Percentiles rank a stretch among this genome's conserved stretches.
phyloP scores from a whole-genome alignment of 2,113 vertebrate species.

The Laticauda colubrina region DNA sequence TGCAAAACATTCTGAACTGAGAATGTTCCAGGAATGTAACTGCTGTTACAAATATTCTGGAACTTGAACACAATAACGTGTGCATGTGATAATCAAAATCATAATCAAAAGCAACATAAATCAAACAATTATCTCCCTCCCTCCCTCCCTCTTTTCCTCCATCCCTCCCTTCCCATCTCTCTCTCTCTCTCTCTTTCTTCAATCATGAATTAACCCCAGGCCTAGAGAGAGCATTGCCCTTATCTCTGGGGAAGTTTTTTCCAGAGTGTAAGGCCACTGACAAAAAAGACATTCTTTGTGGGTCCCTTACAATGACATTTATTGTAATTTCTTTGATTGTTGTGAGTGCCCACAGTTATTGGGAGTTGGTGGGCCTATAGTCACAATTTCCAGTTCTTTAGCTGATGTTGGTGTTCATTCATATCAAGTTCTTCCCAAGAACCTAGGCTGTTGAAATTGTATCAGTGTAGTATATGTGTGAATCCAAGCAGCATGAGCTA shows the following conservation, averaged over 20 bases:
- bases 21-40: not conserved
- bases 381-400: not conserved
- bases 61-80: not conserved
- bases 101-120: not conserved
- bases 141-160: no score
- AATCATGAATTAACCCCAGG: not conserved
- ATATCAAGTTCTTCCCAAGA: not conserved
- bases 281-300: not conserved
- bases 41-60: not conserved
- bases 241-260: not conserved
- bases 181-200: no score
- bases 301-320: not conserved
- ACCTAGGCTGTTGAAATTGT: not conserved
- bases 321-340: not conserved
- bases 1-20: not conserved
- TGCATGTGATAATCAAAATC: not conserved
- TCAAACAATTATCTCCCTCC: no score
- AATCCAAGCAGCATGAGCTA: no score
- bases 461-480: no score
- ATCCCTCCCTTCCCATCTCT: no score
- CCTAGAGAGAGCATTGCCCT: not conserved
- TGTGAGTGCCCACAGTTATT: not conserved
- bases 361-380: not conserved
- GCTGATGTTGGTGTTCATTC: not conserved
- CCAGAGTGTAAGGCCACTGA: not conserved